Percentiles rank a stretch among this genome's conserved stretches.
Evolutionary conservation across 64 coral and sea anemone species (phyloP).

Genomic region (Actinia equina): DNA sequence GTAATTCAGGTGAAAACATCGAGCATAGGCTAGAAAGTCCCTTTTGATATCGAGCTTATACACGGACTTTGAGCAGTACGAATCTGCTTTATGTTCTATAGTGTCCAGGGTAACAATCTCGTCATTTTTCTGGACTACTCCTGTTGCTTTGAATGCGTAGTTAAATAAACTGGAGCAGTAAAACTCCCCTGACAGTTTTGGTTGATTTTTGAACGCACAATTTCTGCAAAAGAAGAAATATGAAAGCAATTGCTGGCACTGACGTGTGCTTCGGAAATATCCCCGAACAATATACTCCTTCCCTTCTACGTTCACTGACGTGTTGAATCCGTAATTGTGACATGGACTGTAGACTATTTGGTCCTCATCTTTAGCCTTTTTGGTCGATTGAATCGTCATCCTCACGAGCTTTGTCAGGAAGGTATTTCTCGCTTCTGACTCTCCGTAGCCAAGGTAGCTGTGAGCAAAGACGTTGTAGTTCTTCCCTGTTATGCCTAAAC

Average conservation of each 20-base stretch:
- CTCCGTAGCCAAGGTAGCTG: constrained; percentile 43
- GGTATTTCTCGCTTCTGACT: constrained; percentile 15
- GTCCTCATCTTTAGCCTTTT: background rate
- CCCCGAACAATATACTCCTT: constrained; percentile 14
- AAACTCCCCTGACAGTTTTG: constrained; percentile 21
- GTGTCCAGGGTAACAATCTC: background rate
- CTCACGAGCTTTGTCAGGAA: constrained; percentile 1
- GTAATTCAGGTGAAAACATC: constrained; percentile 43
- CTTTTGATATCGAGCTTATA: background rate
- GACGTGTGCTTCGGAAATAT: background rate
- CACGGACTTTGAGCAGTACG: constrained; percentile 5
- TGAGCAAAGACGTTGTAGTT: constrained; percentile 11
- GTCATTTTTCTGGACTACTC: constrained; percentile 1
- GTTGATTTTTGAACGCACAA: constrained; percentile 29
- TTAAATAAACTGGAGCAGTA: constrained; percentile 11
- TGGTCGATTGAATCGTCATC: background rate
- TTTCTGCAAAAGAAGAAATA: constrained; percentile 25
- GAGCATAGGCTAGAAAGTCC: background rate
- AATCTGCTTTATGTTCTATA: background rate
- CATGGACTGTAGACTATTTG: constrained; percentile 34
- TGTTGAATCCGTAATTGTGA: constrained; percentile 28
- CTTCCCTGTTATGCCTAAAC: background rate
- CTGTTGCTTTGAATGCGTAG: constrained; percentile 27
- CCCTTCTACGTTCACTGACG: background rate
- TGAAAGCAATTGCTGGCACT: constrained; percentile 2